These are phyloP conservation scores for Xerus rutilus DNA, from an alignment of 2,797 vertebrate genomes.

Conservation along the genomic window DNA sequence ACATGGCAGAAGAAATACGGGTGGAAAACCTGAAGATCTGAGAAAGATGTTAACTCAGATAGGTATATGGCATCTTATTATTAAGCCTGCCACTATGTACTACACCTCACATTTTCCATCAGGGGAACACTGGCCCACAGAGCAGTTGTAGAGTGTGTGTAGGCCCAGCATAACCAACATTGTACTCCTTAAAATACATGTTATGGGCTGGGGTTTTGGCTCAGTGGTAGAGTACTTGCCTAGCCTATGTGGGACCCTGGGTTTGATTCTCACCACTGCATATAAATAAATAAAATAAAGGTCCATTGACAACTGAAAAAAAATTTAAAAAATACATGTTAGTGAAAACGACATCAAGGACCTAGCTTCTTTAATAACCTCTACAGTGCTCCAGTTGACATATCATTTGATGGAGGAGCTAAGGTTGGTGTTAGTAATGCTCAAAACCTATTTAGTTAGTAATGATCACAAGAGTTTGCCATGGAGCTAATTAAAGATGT, in stretches of 20 bases:
- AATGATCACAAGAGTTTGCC: not conserved
- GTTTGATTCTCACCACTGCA: no score
- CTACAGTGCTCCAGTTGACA: not conserved
- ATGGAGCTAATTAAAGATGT: not conserved
- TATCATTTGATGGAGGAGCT: not conserved
- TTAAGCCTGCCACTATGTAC: not conserved
- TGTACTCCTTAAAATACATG: not conserved
- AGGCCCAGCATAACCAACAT: not conserved
- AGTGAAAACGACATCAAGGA: not conserved
- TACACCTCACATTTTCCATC: not conserved
- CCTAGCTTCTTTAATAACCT: not conserved
- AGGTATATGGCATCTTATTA: not conserved
- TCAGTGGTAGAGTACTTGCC: no score
- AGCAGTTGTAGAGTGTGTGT: not conserved
- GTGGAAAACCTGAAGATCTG: not conserved
- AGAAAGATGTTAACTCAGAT: not conserved
- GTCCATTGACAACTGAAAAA: no score
- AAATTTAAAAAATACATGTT: not conserved
- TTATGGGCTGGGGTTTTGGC: no score
- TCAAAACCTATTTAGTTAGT: conserved; percentile 29
- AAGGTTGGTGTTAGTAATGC: not conserved
- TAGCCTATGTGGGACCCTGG: no score
- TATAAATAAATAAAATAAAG: no score
- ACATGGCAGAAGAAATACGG: not conserved
- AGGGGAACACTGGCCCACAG: not conserved